Evolutionary conservation across 2,888 invertebrate species (phyloP).

Genomic region (Pomacea canaliculata): DNA sequence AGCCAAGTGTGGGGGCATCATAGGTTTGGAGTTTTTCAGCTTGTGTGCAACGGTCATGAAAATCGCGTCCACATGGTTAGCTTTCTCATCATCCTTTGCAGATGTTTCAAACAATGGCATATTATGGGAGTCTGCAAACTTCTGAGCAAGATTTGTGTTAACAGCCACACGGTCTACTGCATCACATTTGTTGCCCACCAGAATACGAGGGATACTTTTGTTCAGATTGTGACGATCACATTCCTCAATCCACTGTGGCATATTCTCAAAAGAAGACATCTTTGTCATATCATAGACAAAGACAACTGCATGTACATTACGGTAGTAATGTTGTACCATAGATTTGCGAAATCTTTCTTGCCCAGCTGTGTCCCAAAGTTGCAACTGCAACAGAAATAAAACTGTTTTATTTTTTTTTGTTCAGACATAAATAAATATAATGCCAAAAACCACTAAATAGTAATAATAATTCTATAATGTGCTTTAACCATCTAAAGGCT

Average conservation of each 20-base stretch:
- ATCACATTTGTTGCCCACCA: conserved; percentile 88
- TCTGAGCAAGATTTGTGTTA: conserved; percentile 80
- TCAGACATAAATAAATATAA: conserved; percentile 24
- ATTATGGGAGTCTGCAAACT: conserved; percentile 71
- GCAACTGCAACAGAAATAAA: conserved; percentile 74
- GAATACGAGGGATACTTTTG: conserved; percentile 77
- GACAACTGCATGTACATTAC: conserved; percentile 87
- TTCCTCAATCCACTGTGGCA: conserved; percentile 83
- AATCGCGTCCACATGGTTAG: conserved; percentile 84
- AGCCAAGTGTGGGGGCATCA: conserved; percentile 71
- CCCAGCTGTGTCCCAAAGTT: conserved; percentile 78
- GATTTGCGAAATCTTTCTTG: conserved; percentile 75
- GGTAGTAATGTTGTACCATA: conserved; percentile 86
- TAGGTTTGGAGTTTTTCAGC: conserved; percentile 76
- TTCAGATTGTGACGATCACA: conserved; percentile 79
- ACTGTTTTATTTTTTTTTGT: too few relatives aligned
- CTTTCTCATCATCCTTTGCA: conserved; percentile 80
- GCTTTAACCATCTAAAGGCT: too few relatives aligned
- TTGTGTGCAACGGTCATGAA: conserved; percentile 87
- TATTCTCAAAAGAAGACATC: conserved; percentile 74
- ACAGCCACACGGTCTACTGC: conserved; percentile 74
- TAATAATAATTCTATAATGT: background rate
- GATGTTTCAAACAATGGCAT: conserved; percentile 89
- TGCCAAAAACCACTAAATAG: background rate
- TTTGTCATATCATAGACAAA: conserved; percentile 86